Conservation (phyloP, 1,140 invertebrate species). For the Ctenoplectra terminalis region DNA sequence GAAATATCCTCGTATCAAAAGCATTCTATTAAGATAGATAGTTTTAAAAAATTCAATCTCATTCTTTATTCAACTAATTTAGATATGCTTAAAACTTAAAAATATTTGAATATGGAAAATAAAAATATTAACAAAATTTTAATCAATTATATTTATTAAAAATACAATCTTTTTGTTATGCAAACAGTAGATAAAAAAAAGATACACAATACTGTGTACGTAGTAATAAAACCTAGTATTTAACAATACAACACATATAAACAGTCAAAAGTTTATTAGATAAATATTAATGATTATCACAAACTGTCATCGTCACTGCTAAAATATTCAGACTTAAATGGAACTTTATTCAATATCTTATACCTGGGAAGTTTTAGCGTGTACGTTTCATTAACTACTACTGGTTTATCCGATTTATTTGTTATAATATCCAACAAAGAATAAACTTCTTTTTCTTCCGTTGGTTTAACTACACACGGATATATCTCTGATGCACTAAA, state of each 20-base stretch:
- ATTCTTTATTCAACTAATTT: not conserved
- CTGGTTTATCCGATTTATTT: slow-evolving; percentile 16
- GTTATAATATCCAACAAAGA: slow-evolving; percentile 64
- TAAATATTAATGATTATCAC: slow-evolving; percentile 23
- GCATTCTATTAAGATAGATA: not conserved
- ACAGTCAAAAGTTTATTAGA: not conserved
- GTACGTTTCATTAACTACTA: slow-evolving; percentile 17
- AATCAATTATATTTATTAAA: slow-evolving; percentile 31
- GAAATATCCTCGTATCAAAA: not conserved
- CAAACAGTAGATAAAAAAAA: not conserved
- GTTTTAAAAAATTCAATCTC: not conserved
- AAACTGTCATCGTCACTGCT: slow-evolving; percentile 67
- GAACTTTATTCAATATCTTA: slow-evolving; percentile 44
- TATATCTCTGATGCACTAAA: slow-evolving; percentile 83
- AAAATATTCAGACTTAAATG: slow-evolving; percentile 62
- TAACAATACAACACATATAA: slow-evolving; percentile 8
- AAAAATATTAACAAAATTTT: slow-evolving; percentile 17
- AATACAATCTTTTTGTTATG: slow-evolving; percentile 12
- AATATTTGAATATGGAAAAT: slow-evolving; percentile 21
- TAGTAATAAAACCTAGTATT: too few relatives aligned
- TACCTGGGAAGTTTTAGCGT: slow-evolving; percentile 44
- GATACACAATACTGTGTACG: too few relatives aligned
- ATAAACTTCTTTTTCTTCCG: slow-evolving; percentile 31
- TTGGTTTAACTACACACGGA: slow-evolving; percentile 81
- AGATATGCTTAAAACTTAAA: not conserved